These are phyloP conservation scores for Sylvia borin DNA, from an alignment of 2,797 vertebrate genomes.

Conservation along the genomic window DNA sequence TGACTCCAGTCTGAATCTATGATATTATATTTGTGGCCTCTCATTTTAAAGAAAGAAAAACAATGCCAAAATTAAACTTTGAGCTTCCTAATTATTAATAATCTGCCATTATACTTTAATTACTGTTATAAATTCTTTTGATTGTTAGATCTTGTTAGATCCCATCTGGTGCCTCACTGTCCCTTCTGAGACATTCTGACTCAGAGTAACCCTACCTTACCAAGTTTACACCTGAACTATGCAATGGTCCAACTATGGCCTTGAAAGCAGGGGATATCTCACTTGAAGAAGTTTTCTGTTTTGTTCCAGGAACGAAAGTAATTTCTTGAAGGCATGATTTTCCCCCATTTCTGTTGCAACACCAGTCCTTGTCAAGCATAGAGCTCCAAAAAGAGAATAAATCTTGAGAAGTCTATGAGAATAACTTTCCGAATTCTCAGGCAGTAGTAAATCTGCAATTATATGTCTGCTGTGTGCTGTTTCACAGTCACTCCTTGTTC, in stretches of 20 bases:
- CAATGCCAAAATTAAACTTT: background rate
- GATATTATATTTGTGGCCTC: background rate
- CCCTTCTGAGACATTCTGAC: background rate
- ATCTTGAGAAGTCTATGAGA: background rate
- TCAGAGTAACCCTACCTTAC: background rate
- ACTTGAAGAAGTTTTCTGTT: background rate
- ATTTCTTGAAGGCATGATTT: background rate
- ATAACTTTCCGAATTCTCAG: background rate
- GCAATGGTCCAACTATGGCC: fast-evolving
- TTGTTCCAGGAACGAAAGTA: background rate
- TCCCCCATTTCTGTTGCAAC: background rate
- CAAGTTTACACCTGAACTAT: background rate
- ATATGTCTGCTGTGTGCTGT: background rate
- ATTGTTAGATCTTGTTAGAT: background rate
- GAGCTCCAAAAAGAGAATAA: background rate
- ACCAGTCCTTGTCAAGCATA: background rate
- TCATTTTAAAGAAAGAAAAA: background rate
- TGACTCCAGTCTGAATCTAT: background rate
- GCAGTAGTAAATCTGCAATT: background rate
- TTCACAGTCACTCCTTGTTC: background rate
- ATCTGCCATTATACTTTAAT: background rate
- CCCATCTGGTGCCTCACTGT: background rate
- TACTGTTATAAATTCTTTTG: background rate
- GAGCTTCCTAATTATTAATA: background rate
- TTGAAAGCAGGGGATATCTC: background rate